Percentiles rank a stretch among this genome's conserved stretches.
Conservation (phyloP, 2,113 vertebrate genomes). For the Tragelaphus strepsiceros region DNA sequence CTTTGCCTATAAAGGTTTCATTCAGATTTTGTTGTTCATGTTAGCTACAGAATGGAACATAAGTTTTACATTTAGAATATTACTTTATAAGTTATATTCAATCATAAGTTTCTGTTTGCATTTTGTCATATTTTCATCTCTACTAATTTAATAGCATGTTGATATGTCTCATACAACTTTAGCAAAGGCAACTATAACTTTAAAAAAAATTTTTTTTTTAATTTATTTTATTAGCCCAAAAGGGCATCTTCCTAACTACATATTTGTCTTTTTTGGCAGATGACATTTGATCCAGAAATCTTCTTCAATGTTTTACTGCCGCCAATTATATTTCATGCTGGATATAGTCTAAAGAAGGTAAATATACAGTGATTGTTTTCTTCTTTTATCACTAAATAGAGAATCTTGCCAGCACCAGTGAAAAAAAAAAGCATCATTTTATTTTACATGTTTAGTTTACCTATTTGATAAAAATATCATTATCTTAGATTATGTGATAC, state of each 20-base stretch:
- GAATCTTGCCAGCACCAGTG: background rate
- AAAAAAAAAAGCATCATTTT: background rate
- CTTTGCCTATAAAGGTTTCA: background rate
- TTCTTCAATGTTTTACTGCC: constrained; percentile 92
- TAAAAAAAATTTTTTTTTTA: no score
- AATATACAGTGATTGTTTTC: background rate
- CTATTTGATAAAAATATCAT: background rate
- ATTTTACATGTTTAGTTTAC: background rate
- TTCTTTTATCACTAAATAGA: background rate
- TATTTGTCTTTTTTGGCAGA: constrained; percentile 80
- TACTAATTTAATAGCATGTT: background rate
- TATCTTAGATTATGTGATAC: background rate
- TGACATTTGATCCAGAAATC: constrained; percentile 90
- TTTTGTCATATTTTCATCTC: background rate
- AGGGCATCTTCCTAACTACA: background rate
- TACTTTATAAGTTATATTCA: background rate
- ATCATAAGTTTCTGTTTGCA: background rate
- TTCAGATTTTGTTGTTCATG: background rate
- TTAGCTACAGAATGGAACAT: background rate
- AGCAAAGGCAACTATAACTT: background rate
- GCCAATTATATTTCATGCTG: constrained; percentile 89
- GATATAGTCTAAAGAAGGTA: constrained; percentile 91
- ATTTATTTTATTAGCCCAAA: background rate
- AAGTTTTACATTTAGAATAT: background rate
- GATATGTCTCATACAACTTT: background rate